Conservation (phyloP, 2,888 invertebrate genomes). For the Chaetoderma sp. region DNA sequence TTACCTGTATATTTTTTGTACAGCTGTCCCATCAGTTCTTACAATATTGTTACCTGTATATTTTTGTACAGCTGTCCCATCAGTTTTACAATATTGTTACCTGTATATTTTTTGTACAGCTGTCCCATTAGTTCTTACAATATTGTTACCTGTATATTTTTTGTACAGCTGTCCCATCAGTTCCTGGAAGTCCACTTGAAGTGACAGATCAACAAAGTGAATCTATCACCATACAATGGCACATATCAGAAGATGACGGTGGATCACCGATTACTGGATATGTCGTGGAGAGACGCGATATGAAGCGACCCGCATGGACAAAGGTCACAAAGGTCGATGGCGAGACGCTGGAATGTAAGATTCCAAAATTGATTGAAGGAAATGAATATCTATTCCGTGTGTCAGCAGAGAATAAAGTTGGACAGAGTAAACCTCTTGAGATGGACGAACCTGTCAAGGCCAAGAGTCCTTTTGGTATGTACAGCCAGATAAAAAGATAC, state of each 20-base stretch:
- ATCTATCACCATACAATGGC: conserved; percentile 39
- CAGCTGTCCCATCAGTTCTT: conserved; percentile 44
- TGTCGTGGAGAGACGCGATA: conserved; percentile 46
- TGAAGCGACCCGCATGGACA: conserved; percentile 37
- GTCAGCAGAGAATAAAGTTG: conserved; percentile 76
- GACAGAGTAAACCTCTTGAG: conserved; percentile 80
- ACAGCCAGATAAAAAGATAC: too few species aligned
- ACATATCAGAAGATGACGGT: conserved; percentile 40
- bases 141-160: too few species aligned
- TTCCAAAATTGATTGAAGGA: conserved; percentile 44
- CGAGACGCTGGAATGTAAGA: conserved; percentile 31
- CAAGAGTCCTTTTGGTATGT: conserved; percentile 52
- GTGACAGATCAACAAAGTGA: conserved; percentile 42
- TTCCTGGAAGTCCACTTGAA: conserved; percentile 69
- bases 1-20: conserved; percentile 10
- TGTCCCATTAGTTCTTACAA: too few species aligned
- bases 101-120: too few species aligned
- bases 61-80: too few species aligned
- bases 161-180: conserved; percentile 40
- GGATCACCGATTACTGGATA: conserved; percentile 52
- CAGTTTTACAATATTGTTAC: too few species aligned
- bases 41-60: too few species aligned
- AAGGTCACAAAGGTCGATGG: conserved; percentile 39
- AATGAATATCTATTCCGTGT: conserved; percentile 58
- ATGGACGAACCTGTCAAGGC: conserved; percentile 42